These are phyloP conservation scores for Mormoops blainvillei DNA, from an alignment of 2,113 vertebrate species.

Conservation along the genomic window DNA sequence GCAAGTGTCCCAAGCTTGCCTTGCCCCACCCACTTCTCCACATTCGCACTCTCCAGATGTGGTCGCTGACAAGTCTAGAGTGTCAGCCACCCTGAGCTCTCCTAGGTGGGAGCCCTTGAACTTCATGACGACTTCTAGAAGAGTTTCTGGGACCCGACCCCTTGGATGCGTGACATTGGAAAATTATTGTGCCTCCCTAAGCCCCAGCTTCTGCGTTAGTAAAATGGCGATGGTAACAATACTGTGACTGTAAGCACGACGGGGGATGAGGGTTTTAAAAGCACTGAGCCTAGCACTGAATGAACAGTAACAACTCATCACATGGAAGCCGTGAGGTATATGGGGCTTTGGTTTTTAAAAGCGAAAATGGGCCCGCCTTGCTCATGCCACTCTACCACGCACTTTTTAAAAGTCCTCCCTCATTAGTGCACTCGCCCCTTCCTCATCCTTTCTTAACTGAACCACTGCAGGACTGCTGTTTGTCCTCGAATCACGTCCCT, in stretches of 20 bases:
- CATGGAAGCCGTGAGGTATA: background rate
- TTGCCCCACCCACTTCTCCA: fast-evolving
- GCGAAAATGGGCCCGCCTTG: background rate
- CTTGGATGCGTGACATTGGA: fast-evolving
- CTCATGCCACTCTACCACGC: background rate
- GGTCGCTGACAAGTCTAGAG: fast-evolving
- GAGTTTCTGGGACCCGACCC: background rate
- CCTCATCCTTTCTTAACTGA: background rate
- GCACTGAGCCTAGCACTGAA: background rate
- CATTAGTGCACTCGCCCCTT: background rate
- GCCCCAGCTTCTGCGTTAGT: background rate
- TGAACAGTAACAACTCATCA: background rate
- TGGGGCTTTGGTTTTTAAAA: background rate
- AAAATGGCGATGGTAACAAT: background rate
- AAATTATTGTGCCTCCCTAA: background rate
- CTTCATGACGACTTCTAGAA: background rate
- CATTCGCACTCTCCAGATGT: background rate
- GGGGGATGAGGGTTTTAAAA: background rate
- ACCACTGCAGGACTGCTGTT: background rate
- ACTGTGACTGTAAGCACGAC: background rate
- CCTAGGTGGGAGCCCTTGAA: background rate
- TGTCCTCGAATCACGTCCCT: background rate
- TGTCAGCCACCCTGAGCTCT: background rate
- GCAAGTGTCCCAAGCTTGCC: background rate
- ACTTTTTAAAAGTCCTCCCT: background rate